Conservation (phyloP, 2,888 invertebrate genomes). For the Xylophagus ater region DNA sequence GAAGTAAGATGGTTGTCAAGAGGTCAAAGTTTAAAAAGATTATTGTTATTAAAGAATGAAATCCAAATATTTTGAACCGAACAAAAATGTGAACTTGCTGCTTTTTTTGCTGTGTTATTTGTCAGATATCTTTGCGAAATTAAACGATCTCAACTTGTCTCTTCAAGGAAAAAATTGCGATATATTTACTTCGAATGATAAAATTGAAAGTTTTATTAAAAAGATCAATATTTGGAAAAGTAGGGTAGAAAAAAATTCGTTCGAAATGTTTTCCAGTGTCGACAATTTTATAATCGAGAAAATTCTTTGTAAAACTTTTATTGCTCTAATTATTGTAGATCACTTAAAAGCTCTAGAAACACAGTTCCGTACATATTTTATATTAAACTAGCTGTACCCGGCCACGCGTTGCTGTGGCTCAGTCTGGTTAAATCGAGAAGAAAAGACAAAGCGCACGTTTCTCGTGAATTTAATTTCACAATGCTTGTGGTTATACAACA, state of each 20-base stretch:
- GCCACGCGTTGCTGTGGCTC: no score
- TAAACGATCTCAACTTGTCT: constrained; percentile 4
- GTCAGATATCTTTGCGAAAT: constrained; percentile 8
- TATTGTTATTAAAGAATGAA: constrained; percentile 20
- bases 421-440: no score
- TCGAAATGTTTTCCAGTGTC: constrained; percentile 3
- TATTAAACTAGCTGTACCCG: no score
- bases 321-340: constrained; percentile 3
- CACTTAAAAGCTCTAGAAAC: constrained; percentile 5
- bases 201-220: constrained; percentile 6
- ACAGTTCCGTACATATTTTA: constrained; percentile 4
- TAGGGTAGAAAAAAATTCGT: constrained; percentile 4
- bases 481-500: no score
- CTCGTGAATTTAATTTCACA: no score
- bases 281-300: constrained; percentile 5
- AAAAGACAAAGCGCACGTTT: no score
- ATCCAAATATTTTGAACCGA: constrained; percentile 21
- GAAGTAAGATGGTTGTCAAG: constrained; percentile 22
- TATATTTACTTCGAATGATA: constrained; percentile 5
- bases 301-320: constrained; percentile 4
- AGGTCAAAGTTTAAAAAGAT: constrained; percentile 19
- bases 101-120: constrained; percentile 10
- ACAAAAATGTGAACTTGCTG: constrained; percentile 16
- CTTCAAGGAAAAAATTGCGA: constrained; percentile 5
- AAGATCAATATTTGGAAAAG: constrained; percentile 4